Base-by-base conservation (phyloP, 2,797 vertebrate genomes). In the Sebastes taczanowskii region DNA sequence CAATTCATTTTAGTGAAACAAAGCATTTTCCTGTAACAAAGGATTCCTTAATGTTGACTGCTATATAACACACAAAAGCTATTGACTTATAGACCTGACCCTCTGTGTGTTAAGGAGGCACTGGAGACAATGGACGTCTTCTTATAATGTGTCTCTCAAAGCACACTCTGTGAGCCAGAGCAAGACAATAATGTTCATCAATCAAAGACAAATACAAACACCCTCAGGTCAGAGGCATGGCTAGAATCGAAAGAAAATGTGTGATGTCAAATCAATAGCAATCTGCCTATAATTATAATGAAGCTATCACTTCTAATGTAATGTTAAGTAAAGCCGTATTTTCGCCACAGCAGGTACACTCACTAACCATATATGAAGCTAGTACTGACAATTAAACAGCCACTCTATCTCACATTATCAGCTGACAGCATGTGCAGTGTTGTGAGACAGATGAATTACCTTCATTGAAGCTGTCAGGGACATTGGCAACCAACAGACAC, bases 391-490 rank as follows among this genome's bases (percentile, higher is more conserved):
- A 79, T 86, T 86, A 90, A 80, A 56, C 69, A 81, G 69, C 63
- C 62, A 63, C 78, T 64, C 34, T 30, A 30, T 78, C 61, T 77
- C 69, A 71, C 32, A 80, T 70, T 69, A 72, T 76, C 71, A 42
- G 56, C 16, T 64, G 67, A 60, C 58, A 81, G 74, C 56, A 34
- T 65, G 71, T 34, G 72, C 70, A 66, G 62, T 32, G 30, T 49
- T 42, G 55, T 29, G 71, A 62, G 55, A 68, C 60, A 35, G 67
- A 74, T 74, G 22, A 82, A 74, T 79, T 95, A 99, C 99, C 99
- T 97, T 99, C 98, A 46, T 96, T 99, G 92, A 99, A 99, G 93
- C 98, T 99, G 95, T 99, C 99, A 0, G 99, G 98, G 84, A 99
- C 98, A 6, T 99, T 99, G 88, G 98, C 98, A 74, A 99, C 99